Percentiles rank a stretch among this genome's conserved stretches.
These are phyloP conservation scores for Desoria tigrina DNA, from an alignment of 2,888 invertebrate species.

Conservation along the genomic window DNA sequence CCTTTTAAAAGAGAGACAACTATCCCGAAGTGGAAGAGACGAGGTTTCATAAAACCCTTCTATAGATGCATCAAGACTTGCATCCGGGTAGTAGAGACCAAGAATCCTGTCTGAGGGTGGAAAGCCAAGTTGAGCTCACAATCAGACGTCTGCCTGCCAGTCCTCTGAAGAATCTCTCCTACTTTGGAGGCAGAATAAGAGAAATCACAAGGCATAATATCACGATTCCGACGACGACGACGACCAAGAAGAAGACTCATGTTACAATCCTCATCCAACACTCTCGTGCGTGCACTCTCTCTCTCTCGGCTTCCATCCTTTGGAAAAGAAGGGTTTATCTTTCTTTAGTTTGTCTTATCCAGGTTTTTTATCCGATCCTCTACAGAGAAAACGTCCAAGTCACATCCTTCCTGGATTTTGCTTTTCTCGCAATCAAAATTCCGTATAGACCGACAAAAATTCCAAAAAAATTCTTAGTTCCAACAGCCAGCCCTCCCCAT, in stretches of 20 bases:
- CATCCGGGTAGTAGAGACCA: constrained; percentile 8
- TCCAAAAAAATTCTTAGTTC: constrained; percentile 9
- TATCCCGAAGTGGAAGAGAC: not conserved
- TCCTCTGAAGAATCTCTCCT: not conserved
- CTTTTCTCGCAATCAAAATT: constrained; percentile 20
- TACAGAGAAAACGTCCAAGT: constrained; percentile 11
- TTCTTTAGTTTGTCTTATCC: constrained; percentile 15
- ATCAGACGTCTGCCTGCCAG: not conserved
- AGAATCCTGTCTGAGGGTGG: constrained; percentile 1
- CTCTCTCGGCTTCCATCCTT: not conserved
- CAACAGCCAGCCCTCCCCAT: not conserved
- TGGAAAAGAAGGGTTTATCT: constrained; percentile 8
- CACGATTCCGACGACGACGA: not conserved
- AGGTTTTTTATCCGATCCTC: constrained; percentile 11
- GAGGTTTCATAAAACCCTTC: constrained; percentile 10
- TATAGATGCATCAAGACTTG: not conserved
- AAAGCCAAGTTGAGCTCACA: constrained; percentile 1
- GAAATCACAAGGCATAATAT: constrained; percentile 9
- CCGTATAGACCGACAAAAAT: constrained; percentile 15
- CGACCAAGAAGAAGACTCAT: too few relatives aligned
- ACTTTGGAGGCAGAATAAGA: not conserved
- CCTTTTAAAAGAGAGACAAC: not conserved
- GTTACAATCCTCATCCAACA: constrained; percentile 3
- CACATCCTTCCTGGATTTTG: constrained; percentile 20
- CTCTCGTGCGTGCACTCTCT: not conserved